phyloP scores from a whole-genome alignment of 1,140 invertebrate genomes.

The Atopsyche davidsoni region DNA sequence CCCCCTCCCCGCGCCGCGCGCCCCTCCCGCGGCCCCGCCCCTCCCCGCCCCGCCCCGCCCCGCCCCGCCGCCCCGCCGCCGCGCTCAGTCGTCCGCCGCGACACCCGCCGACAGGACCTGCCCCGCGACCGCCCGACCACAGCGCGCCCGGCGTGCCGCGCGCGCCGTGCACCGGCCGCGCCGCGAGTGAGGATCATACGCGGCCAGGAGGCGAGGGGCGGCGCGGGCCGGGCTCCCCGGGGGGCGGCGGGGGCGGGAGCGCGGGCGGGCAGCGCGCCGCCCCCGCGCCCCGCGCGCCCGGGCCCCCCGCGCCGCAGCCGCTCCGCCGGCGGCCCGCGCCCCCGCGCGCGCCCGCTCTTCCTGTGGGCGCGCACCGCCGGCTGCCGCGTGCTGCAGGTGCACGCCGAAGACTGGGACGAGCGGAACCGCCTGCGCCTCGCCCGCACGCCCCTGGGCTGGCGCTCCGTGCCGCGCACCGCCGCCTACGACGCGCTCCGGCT shows the following conservation, averaged over 20 bases:
- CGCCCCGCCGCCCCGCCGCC: not conserved
- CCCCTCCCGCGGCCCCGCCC: constrained; percentile 5
- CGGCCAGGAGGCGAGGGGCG: constrained; percentile 24
- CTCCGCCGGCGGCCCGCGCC: constrained; percentile 34
- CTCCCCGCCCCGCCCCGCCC: constrained; percentile 14
- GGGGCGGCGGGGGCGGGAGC: constrained; percentile 9
- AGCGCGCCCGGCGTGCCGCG: not conserved
- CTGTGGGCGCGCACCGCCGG: constrained; percentile 73
- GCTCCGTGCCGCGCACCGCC: constrained; percentile 70
- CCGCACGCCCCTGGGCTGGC: constrained; percentile 72
- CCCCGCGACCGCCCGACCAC: not conserved
- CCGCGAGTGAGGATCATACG: constrained; percentile 31
- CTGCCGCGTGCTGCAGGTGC: constrained; percentile 70
- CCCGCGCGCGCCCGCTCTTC: constrained; percentile 71
- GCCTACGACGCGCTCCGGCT: constrained; percentile 55
- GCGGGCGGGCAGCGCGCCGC: constrained; percentile 32
- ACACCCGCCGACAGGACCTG: constrained; percentile 2
- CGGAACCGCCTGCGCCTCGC: constrained; percentile 73
- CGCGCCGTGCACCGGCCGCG: constrained; percentile 1
- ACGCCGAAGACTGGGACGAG: constrained; percentile 79
- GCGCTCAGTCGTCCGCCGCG: constrained; percentile 1
- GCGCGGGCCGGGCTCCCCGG: not conserved
- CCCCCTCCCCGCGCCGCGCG: not conserved
- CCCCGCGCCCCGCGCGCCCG: constrained; percentile 29
- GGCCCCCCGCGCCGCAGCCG: constrained; percentile 18